Percentiles rank a stretch among this genome's conserved stretches.
phyloP scores from a whole-genome alignment of 2,888 invertebrate species.

The Junonia oenone region DNA sequence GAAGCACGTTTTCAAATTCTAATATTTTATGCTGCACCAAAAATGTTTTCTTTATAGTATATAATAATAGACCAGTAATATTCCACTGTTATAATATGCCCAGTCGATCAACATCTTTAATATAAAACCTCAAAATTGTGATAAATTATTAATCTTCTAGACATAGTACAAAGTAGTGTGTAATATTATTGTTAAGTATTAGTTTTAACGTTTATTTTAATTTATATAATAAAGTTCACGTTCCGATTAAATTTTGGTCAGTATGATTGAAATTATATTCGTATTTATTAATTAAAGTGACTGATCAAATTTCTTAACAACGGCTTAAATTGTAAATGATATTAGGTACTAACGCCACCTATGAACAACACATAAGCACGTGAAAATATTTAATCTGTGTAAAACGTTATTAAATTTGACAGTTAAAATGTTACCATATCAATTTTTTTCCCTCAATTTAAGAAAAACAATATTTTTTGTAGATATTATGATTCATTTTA shows the following conservation, averaged over 20 bases:
- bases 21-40: constrained; percentile 10
- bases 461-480: not conserved
- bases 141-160: not conserved
- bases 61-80: not conserved
- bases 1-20: not conserved
- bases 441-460: not conserved
- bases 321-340: not conserved
- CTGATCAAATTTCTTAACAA: not conserved
- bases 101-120: not conserved
- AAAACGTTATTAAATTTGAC: not conserved
- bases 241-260: constrained; percentile 9
- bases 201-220: not conserved
- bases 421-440: not conserved
- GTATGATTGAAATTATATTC: constrained; percentile 14
- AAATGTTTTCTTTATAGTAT: not conserved
- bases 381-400: not conserved
- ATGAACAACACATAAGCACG: not conserved
- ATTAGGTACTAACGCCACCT: not conserved
- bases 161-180: constrained; percentile 3
- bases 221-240: not conserved
- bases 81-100: not conserved
- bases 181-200: constrained; percentile 3
- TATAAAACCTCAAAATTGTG: not conserved
- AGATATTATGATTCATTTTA: too few relatives aligned
- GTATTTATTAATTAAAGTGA: not conserved